These are phyloP conservation scores for Dasyprocta punctata DNA, from an alignment of 2,113 vertebrate species.

Conservation along the genomic window DNA sequence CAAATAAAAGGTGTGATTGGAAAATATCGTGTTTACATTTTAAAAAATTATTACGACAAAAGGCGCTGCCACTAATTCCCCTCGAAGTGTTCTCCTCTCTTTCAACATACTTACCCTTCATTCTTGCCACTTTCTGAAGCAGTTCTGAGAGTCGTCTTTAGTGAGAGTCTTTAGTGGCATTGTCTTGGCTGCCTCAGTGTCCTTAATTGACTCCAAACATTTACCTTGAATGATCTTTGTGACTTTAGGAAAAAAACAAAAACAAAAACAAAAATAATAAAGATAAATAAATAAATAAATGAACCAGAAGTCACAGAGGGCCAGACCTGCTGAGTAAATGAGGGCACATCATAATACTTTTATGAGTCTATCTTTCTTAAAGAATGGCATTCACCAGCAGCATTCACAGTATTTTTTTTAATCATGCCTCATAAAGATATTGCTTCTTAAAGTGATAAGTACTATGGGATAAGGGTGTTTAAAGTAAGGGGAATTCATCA, in stretches of 20 bases:
- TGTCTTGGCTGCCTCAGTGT: not conserved
- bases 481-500: not conserved
- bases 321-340: not conserved
- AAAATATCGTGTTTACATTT: not conserved
- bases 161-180: not conserved
- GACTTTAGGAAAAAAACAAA: not conserved
- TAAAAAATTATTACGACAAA: not conserved
- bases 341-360: not conserved
- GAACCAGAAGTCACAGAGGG: not conserved
- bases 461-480: not conserved
- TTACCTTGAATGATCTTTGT: not conserved
- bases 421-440: not conserved
- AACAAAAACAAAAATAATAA: too few relatives aligned
- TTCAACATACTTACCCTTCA: not conserved
- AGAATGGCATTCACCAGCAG: not conserved
- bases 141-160: not conserved
- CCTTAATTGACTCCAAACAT: not conserved
- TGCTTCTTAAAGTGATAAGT: not conserved
- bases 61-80: not conserved
- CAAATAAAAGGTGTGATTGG: not conserved
- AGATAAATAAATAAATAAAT: too few relatives aligned
- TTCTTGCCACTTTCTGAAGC: not conserved
- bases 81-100: not conserved
- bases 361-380: not conserved
- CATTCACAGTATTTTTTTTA: not conserved